Evolutionary conservation across 23 tunicate genomes (phyloP).

Genomic region (Ciona savignyi): DNA sequence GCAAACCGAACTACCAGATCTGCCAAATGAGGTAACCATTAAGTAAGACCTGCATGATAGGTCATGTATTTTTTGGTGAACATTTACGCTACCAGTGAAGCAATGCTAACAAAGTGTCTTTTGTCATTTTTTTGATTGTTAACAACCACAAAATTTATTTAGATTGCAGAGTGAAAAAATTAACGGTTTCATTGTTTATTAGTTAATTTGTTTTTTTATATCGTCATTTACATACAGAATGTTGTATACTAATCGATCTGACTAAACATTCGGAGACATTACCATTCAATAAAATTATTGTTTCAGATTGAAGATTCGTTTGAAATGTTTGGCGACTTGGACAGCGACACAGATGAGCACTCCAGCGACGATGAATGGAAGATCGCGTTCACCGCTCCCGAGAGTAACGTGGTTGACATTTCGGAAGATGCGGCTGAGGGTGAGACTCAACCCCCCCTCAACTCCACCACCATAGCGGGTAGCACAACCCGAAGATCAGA

Average conservation of each 20-base stretch:
- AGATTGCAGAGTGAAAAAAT: too few relatives aligned
- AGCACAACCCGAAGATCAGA: neutral
- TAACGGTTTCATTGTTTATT: too few relatives aligned
- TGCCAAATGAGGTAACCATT: too few relatives aligned
- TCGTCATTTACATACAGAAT: neutral
- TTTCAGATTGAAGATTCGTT: constrained; percentile 22
- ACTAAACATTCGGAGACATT: too few relatives aligned
- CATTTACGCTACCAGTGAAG: too few relatives aligned
- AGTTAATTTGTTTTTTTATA: neutral
- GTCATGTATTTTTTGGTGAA: too few relatives aligned
- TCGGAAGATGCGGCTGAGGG: neutral
- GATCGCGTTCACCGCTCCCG: neutral
- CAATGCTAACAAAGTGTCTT: too few relatives aligned
- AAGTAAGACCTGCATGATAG: too few relatives aligned
- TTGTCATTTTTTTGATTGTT: too few relatives aligned
- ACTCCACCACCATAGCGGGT: neutral
- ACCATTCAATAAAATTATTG: neutral
- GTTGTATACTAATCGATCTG: too few relatives aligned
- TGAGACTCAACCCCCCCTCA: neutral
- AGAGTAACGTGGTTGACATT: neutral
- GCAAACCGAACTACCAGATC: too few relatives aligned
- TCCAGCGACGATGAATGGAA: constrained; percentile 3
- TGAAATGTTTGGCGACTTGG: neutral
- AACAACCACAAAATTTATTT: too few relatives aligned
- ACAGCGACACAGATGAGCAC: neutral